phyloP scores from a whole-genome alignment of 1,140 invertebrate species.

The Psix sp. region DNA sequence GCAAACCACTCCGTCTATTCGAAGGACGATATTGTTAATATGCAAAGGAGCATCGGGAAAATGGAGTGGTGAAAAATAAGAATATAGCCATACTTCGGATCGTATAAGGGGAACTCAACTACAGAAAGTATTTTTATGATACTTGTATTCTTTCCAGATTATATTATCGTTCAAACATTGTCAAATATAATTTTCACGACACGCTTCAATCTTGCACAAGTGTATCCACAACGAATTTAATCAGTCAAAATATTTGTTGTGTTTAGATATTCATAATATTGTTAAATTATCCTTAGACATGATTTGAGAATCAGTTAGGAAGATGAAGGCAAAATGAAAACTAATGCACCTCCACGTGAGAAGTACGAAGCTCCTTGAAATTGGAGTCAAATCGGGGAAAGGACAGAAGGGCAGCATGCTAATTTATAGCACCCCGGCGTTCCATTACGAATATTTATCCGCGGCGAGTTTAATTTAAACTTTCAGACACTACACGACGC shows the following conservation, averaged over 20 bases:
- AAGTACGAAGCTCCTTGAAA: conserved; percentile 56
- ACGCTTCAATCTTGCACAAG: too few relatives aligned
- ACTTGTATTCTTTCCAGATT: conserved; percentile 62
- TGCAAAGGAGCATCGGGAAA: conserved; percentile 76
- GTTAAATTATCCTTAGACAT: too few relatives aligned
- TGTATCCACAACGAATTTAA: too few relatives aligned
- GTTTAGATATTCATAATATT: too few relatives aligned
- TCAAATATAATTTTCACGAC: too few relatives aligned
- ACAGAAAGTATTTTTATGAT: conserved; percentile 40
- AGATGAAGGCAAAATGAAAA: conserved; percentile 56
- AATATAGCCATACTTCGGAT: conserved; percentile 63
- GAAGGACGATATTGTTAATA: conserved; percentile 77
- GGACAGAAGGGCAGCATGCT: conserved; percentile 71
- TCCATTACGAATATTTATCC: conserved; percentile 79
- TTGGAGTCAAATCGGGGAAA: conserved; percentile 63
- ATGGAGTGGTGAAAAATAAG: conserved; percentile 74
- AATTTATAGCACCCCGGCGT: conserved; percentile 77
- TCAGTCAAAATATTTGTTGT: too few relatives aligned
- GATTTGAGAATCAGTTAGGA: neutral
- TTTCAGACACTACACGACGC: conserved; percentile 69
- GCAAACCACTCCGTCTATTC: conserved; percentile 68
- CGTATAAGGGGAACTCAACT: conserved; percentile 45
- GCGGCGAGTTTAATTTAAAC: conserved; percentile 77
- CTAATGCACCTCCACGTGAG: conserved; percentile 58
- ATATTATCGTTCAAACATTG: conserved; percentile 66